Conservation (phyloP, 2,888 invertebrate species). For the Drosophila eohydei region DNA sequence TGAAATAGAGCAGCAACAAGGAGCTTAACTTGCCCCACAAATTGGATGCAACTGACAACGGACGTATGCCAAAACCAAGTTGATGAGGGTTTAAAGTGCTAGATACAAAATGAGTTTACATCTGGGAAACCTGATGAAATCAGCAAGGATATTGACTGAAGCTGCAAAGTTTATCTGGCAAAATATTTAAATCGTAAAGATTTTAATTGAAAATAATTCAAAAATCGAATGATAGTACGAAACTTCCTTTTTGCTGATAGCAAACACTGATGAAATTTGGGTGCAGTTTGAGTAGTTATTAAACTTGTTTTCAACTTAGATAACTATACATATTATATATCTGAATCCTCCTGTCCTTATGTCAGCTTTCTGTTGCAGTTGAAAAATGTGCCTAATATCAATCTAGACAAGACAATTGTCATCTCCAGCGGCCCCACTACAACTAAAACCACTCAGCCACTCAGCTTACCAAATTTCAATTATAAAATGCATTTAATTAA, state of each 20-base stretch:
- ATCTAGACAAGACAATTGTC: constrained; percentile 24
- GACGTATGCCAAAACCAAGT: constrained; percentile 24
- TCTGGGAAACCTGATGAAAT: background rate
- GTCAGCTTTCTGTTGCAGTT: background rate
- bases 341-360: too few relatives aligned
- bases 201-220: background rate
- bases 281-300: background rate
- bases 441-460: constrained; percentile 3
- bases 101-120: background rate
- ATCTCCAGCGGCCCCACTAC: background rate
- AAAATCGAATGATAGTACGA: background rate
- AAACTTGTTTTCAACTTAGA: background rate
- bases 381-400: constrained; percentile 21
- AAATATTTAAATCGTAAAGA: background rate
- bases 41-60: constrained; percentile 48
- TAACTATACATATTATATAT: too few relatives aligned
- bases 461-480: constrained; percentile 62
- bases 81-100: constrained; percentile 35
- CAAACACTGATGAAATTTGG: background rate
- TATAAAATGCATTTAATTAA: constrained; percentile 72
- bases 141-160: background rate
- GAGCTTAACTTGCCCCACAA: constrained; percentile 13
- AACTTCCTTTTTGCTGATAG: background rate
- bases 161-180: background rate
- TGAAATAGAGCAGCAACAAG: background rate